A percentile compares a stretch with the other conserved stretches of the same genome.
Evolutionary conservation across 2,888 invertebrate genomes (phyloP).

Genomic region (Urechis unicinctus): DNA sequence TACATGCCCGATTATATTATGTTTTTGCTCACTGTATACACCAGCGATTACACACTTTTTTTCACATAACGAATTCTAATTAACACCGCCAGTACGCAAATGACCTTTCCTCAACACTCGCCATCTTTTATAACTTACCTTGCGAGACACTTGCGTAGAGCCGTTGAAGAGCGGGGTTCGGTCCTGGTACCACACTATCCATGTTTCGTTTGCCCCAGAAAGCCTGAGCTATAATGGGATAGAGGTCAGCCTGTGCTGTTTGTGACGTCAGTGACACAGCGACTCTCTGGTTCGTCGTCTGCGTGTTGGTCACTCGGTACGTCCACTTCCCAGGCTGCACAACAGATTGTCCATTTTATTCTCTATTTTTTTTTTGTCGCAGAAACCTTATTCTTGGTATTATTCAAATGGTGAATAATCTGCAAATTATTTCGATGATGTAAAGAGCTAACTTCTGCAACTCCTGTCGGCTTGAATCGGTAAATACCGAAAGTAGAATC

Average conservation of each 20-base stretch:
- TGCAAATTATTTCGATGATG: no score
- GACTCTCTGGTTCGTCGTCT: background rate
- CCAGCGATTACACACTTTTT: no score
- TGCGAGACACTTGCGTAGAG: slow-evolving; percentile 13
- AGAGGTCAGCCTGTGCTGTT: background rate
- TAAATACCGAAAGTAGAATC: slow-evolving; percentile 10
- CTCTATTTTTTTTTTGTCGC: no score
- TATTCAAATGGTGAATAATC: no score
- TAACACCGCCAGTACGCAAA: no score
- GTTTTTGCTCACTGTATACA: no score
- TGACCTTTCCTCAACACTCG: no score
- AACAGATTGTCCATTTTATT: no score
- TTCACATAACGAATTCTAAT: no score
- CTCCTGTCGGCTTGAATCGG: slow-evolving; percentile 3
- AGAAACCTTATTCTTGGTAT: no score
- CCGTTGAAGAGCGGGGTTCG: slow-evolving; percentile 1
- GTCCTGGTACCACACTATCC: background rate
- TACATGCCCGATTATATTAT: no score
- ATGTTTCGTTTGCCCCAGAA: slow-evolving; percentile 8
- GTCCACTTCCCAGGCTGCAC: slow-evolving; percentile 8
- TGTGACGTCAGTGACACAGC: slow-evolving; percentile 5
- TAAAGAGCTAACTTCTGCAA: slow-evolving; percentile 10
- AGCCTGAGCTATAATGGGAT: slow-evolving; percentile 10
- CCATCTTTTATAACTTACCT: background rate
- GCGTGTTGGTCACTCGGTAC: slow-evolving; percentile 1